These are phyloP conservation scores for Tragelaphus imberbis DNA, from an alignment of 2,113 vertebrate species.

Conservation along the genomic window DNA sequence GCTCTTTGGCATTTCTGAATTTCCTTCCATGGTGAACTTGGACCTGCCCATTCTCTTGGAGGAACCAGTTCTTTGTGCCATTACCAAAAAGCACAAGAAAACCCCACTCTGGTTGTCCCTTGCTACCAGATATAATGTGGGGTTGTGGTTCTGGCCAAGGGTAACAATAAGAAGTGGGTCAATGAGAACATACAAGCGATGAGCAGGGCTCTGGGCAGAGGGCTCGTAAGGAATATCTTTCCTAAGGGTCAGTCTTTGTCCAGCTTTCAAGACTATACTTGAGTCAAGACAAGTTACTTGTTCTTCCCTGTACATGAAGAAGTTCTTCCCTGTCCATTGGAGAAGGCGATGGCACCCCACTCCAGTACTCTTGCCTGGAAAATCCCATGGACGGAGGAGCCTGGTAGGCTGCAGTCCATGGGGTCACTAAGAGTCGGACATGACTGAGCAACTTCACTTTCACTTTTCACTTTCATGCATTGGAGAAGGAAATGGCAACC, in stretches of 20 bases:
- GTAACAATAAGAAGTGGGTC: conserved; percentile 40
- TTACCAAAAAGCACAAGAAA: conserved; percentile 39
- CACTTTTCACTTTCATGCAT: too few relatives aligned
- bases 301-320: neutral
- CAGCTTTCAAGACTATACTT: neutral
- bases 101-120: conserved; percentile 43
- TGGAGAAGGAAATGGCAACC: too few relatives aligned
- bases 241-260: neutral
- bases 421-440: too few relatives aligned
- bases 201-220: fast-evolving
- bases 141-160: conserved; percentile 49
- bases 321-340: too few relatives aligned
- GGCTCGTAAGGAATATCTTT: fast-evolving
- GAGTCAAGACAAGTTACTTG: neutral
- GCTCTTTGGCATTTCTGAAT: neutral
- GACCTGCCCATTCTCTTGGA: conserved; percentile 41
- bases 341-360: too few relatives aligned
- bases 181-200: conserved; percentile 60
- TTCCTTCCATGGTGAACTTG: conserved; percentile 13
- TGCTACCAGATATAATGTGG: conserved; percentile 48
- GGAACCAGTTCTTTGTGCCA: conserved; percentile 28
- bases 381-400: too few relatives aligned
- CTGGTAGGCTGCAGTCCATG: too few relatives aligned
- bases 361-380: too few relatives aligned
- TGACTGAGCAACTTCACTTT: too few relatives aligned